phyloP scores from a whole-genome alignment of 2,797 vertebrate genomes.

The Cebuella pygmaea region DNA sequence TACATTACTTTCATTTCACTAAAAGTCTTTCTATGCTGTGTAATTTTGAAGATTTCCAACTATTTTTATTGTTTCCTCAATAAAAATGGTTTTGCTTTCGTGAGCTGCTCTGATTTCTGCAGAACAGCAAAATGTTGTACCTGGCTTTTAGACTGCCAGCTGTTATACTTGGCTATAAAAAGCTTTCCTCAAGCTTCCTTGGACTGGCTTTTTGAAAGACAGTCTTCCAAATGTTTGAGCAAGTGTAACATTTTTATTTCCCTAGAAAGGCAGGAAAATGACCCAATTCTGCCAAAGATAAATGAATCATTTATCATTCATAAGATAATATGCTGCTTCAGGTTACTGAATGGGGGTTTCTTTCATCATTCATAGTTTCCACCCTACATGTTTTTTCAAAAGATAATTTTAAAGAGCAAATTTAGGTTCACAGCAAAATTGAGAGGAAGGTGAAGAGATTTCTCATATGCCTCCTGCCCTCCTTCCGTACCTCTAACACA shows the following conservation, averaged over 20 bases:
- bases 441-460: neutral
- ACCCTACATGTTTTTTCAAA: neutral
- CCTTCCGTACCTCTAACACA: neutral
- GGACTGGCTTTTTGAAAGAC: conserved; percentile 42
- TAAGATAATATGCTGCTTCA: neutral
- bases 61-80: conserved; percentile 12
- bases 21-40: neutral
- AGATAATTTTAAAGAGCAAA: neutral
- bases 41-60: conserved; percentile 5
- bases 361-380: neutral
- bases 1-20: neutral
- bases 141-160: neutral
- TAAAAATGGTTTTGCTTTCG: neutral
- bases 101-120: neutral
- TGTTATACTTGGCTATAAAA: neutral
- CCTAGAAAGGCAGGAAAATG: conserved; percentile 3
- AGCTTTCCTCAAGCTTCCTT: neutral
- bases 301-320: conserved; percentile 48
- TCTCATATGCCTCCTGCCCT: neutral
- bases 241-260: conserved; percentile 58
- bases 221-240: conserved; percentile 42
- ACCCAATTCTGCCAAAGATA: conserved; percentile 19
- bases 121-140: neutral
- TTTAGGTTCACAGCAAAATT: neutral
- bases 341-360: neutral